Base-by-base conservation (phyloP, 1,140 invertebrate species). In the Eriocheir sinensis region DNA sequence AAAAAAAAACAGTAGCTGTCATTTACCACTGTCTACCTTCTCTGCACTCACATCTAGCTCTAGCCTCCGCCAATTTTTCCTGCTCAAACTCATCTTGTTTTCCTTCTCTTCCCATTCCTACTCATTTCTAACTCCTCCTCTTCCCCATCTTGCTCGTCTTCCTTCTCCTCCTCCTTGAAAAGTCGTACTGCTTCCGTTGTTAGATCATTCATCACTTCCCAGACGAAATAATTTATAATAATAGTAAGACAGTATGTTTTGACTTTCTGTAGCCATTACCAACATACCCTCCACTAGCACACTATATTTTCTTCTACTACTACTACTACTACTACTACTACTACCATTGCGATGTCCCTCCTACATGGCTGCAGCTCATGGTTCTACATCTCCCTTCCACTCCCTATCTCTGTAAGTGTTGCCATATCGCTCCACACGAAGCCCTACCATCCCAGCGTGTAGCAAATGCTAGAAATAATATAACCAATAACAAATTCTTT, bases 51-150 rank as follows among this genome's bases (percentile, higher is more conserved):
- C n/a, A n/a, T n/a, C n/a, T n/a, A n/a, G n/a, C n/a, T n/a, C n/a
- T n/a, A n/a, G n/a, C n/a, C n/a, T n/a, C n/a, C n/a, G n/a, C n/a
- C n/a, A n/a, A n/a, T n/a, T n/a, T n/a, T n/a, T n/a, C n/a, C n/a
- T n/a, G n/a, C n/a, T n/a, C n/a, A n/a, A n/a, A 72, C 60, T 72
- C n/a, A 72, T n/a, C 60, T 72, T n/a, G 12, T n/a, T n/a, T 72
- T 72, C n/a, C 60, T n/a, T 72, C 60, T 72, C 60, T n/a, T 72
- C 60, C 60, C 60, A 72, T n/a, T 72, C 60, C 60, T 72, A 15
- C n/a, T n/a, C 60, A 72, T n/a, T 72, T n/a, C 60, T 72, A 15
- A 15, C n/a, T 72, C 60, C 60, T 72, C 60, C 60, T 72, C 60
- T 72, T 72, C 60, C 60, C n/a, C 60, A 72, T 72, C 60, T 72